These are phyloP conservation scores for Chymomyza amoena DNA, from an alignment of 2,888 invertebrate species.

Conservation along the genomic window DNA sequence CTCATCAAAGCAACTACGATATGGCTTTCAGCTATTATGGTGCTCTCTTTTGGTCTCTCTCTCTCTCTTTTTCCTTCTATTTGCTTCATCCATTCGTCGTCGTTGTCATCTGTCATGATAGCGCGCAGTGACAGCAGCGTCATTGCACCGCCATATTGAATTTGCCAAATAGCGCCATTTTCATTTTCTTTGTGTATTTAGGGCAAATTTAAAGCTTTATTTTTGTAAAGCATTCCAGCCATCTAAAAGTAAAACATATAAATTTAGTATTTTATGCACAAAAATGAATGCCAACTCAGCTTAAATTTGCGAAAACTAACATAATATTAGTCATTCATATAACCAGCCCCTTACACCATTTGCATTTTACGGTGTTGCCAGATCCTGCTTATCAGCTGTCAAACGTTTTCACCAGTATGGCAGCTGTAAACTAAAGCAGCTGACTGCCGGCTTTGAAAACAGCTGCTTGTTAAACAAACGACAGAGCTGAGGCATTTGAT, in stretches of 20 bases:
- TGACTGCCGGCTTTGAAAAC: neutral
- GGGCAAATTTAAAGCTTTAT: neutral
- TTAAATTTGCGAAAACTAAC: neutral
- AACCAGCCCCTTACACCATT: neutral
- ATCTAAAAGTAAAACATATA: neutral
- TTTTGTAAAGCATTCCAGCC: neutral
- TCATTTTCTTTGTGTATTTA: slow-evolving; percentile 44
- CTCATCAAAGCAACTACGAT: neutral
- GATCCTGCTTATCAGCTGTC: neutral
- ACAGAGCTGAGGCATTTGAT: neutral
- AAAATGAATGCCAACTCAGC: neutral
- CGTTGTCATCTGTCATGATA: neutral
- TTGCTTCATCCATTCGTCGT: neutral
- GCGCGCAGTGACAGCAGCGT: neutral
- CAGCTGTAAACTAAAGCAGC: neutral
- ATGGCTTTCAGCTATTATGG: neutral
- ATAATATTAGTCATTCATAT: neutral
- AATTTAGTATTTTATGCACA: neutral
- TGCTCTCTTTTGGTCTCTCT: neutral
- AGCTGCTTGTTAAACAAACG: neutral
- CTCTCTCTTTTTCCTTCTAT: neutral
- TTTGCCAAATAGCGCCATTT: slow-evolving; percentile 33
- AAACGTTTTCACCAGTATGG: neutral
- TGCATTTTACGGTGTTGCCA: neutral
- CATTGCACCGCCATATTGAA: slow-evolving; percentile 48